phyloP scores from a whole-genome alignment of 2,797 vertebrate genomes.

The Pseudochirops cupreus region DNA sequence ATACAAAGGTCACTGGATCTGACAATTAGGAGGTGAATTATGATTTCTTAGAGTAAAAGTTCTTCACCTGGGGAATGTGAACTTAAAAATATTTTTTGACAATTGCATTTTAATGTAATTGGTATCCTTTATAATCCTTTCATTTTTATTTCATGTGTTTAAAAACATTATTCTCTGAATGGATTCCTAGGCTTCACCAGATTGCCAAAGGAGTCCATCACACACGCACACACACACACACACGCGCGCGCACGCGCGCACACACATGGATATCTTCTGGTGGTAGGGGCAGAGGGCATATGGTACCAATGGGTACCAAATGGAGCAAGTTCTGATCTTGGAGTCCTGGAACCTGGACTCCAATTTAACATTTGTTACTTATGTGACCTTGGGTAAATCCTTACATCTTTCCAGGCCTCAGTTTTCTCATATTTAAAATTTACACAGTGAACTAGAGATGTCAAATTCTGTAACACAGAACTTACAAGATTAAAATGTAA shows the following conservation, averaged over 20 bases:
- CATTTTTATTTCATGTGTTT: neutral
- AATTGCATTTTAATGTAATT: neutral
- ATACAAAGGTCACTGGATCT: neutral
- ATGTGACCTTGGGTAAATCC: neutral
- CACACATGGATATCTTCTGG: neutral
- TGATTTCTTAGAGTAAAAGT: neutral
- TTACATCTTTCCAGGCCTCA: neutral
- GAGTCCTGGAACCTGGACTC: neutral
- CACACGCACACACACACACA: neutral
- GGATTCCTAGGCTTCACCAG: neutral
- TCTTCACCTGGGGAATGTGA: neutral
- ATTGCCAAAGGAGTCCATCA: neutral
- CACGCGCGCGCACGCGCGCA: neutral
- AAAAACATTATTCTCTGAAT: neutral
- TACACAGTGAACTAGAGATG: neutral
- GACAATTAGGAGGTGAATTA: neutral
- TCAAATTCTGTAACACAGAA: neutral
- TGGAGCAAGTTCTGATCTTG: neutral
- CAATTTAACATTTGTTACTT: neutral
- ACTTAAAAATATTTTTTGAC: neutral
- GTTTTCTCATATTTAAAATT: neutral
- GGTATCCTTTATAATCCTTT: neutral
- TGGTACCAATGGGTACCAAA: neutral
- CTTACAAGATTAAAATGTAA: neutral
- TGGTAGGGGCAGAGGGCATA: neutral